These are phyloP conservation scores for Strigamia maritima DNA, from an alignment of 2,888 invertebrate species.

Conservation along the genomic window DNA sequence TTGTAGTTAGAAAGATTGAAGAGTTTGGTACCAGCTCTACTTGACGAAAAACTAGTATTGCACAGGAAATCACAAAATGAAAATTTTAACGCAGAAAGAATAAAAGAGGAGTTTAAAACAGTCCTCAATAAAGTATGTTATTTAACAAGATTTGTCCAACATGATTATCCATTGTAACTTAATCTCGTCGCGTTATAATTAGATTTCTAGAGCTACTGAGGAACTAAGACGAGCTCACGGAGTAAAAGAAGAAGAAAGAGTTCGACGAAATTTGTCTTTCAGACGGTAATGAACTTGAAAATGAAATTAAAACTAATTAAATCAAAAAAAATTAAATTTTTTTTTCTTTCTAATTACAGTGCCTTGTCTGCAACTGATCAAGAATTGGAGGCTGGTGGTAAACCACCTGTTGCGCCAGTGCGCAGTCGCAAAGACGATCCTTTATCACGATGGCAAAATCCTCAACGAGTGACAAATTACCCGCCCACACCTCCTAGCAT, in stretches of 20 bases:
- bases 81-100: background rate
- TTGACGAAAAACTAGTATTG: background rate
- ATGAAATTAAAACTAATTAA: too few species aligned
- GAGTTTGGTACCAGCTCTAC: constrained; percentile 20
- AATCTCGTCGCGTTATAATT: background rate
- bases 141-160: background rate
- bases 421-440: constrained; percentile 40
- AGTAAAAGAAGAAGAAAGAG: constrained; percentile 41
- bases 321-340: background rate
- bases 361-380: constrained; percentile 37
- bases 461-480: constrained; percentile 44
- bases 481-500: constrained; percentile 45
- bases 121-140: constrained; percentile 36
- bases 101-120: constrained; percentile 38
- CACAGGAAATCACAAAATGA: background rate
- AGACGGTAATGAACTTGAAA: constrained; percentile 41
- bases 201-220: constrained; percentile 56
- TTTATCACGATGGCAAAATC: constrained; percentile 42
- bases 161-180: background rate
- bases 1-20: constrained; percentile 39
- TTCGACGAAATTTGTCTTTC: constrained; percentile 40
- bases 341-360: background rate
- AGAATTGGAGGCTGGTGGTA: constrained; percentile 39
- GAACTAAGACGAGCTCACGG: constrained; percentile 40
- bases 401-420: constrained; percentile 25